Evolutionary conservation across 2,113 vertebrate species (phyloP), one percentile per base, ranked within the genome.

Genomic region (Oceanodroma tethys): DNA sequence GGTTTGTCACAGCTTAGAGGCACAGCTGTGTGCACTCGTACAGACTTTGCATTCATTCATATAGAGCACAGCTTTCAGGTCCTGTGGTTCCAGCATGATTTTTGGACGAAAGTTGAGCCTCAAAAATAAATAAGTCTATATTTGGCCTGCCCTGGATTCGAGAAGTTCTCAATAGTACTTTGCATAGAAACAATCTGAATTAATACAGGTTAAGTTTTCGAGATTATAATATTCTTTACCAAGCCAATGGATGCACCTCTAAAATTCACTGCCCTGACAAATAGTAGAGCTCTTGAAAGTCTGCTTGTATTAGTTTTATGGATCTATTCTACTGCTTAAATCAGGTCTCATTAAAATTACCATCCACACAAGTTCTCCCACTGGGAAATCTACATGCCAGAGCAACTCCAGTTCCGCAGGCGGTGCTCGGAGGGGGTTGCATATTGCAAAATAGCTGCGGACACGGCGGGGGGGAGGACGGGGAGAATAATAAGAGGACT

Each of bases 331-430:
- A 98, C 97, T 97, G 97, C 95, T 97, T 98, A 97, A 97, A 97
- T 97, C 97, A 98, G 97, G 97, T 97, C 96, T 98, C 96, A 97
- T 97, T 97, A 97, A 97, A 97, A 98, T 97, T 97, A 97, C 97
- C 96, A 97, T 97, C 97, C 97, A 97, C 96, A 96, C 90, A 96
- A 96, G 90, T 97, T 97, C 95, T 97, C 94, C 97, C 96, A 96
- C 86, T 95, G 97, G 97, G 97, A 95, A 98, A 97, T 97, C 92
- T 89, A 94, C 95, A 96, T 97, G 95, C 96, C 97, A 97, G 95
- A 96, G 96, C 95, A 96, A 93, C 97, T 98, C 97, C 89, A 93
- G 96, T 96, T 97, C 97, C 94, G 91, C 95, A 96, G 97, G 95
- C 97, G 4, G 90, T 84, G 97, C 97, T 97, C 47, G 83, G 95